Conservation (phyloP, 2,113 vertebrate species). For the Natator depressus region DNA sequence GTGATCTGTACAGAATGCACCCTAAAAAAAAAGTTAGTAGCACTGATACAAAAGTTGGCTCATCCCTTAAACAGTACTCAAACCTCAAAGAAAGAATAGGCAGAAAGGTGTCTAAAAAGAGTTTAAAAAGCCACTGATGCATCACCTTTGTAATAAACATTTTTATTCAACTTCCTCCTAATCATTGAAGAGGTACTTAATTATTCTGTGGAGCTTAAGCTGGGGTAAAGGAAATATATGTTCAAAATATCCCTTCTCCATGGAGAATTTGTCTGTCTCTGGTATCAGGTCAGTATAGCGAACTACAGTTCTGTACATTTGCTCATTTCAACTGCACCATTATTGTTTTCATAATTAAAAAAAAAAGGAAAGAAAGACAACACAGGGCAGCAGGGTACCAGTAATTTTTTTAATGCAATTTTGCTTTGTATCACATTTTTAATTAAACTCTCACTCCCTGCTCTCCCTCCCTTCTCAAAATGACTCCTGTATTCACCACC, state of each 20-base stretch:
- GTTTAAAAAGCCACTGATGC: slow-evolving; percentile 38
- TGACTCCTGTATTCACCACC: slow-evolving; percentile 21
- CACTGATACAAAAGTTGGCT: neutral
- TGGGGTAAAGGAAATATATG: slow-evolving; percentile 55
- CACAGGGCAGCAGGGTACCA: neutral
- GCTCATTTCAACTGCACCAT: neutral
- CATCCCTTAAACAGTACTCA: neutral
- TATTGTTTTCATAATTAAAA: neutral
- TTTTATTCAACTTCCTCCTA: slow-evolving; percentile 71
- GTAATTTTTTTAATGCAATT: neutral
- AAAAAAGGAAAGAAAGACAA: neutral
- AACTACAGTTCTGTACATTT: rapidly evolving
- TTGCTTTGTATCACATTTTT: neutral
- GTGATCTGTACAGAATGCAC: neutral
- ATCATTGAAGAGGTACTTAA: slow-evolving; percentile 82
- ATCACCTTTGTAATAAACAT: slow-evolving; percentile 68
- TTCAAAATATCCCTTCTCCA: slow-evolving; percentile 17
- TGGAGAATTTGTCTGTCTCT: neutral
- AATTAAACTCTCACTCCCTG: neutral
- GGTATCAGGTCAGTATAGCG: neutral
- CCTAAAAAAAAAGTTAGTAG: neutral
- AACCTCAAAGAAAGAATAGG: neutral
- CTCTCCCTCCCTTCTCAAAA: neutral
- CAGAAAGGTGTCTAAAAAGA: neutral
- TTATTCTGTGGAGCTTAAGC: slow-evolving; percentile 72